phyloP scores from a whole-genome alignment of 2,797 vertebrate genomes.

The Diceros bicornis region DNA sequence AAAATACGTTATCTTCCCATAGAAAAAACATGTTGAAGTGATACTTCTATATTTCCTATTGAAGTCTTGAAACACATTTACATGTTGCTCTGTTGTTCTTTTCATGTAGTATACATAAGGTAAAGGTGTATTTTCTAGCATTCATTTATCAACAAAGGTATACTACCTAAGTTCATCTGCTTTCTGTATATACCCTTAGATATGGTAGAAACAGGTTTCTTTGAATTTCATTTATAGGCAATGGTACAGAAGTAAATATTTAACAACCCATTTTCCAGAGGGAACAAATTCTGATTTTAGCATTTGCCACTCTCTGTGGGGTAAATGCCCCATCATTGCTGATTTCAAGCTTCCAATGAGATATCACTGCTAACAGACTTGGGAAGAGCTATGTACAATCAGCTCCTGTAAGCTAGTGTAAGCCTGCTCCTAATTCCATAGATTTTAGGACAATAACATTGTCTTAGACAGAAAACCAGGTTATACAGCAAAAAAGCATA shows the following conservation, averaged over 20 bases:
- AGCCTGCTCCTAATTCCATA: not conserved
- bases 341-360: not conserved
- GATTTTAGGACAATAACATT: not conserved
- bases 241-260: not conserved
- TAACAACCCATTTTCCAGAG: not conserved
- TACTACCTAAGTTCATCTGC: not conserved
- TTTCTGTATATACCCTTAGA: not conserved
- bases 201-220: not conserved
- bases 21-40: conserved; percentile 6
- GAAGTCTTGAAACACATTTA: not conserved
- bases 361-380: not conserved
- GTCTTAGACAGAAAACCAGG: not conserved
- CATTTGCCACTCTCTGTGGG: not conserved
- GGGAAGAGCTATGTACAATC: not conserved
- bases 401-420: not conserved
- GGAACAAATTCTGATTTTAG: not conserved
- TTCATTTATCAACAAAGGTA: not conserved
- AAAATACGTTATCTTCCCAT: not conserved
- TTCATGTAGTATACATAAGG: not conserved
- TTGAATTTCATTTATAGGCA: not conserved
- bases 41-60: not conserved
- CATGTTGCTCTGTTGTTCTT: not conserved
- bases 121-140: not conserved
- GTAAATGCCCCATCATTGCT: not conserved
- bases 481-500: not conserved